These are phyloP conservation scores for Coptotermes formosanus DNA, from an alignment of 1,140 invertebrate genomes.

Conservation along the genomic window DNA sequence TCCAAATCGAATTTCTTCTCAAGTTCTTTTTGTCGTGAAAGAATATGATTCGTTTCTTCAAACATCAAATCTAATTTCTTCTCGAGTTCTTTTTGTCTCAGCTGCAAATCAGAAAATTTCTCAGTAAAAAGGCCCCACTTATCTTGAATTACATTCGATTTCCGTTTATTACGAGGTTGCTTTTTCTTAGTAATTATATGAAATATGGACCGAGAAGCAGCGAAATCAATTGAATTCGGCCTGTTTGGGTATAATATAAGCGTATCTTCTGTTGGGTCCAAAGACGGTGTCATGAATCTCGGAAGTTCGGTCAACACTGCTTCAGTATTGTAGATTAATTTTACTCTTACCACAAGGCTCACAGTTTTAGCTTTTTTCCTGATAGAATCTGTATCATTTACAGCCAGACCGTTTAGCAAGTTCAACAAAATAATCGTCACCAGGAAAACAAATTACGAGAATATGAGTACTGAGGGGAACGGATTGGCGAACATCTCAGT, in stretches of 20 bases:
- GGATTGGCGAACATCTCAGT: conserved; percentile 41
- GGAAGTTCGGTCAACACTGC: neutral
- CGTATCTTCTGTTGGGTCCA: neutral
- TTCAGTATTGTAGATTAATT: conserved; percentile 51
- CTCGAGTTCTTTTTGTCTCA: neutral
- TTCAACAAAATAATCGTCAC: conserved; percentile 79
- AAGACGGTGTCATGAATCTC: neutral
- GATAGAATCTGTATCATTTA: conserved; percentile 74
- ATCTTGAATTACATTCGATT: neutral
- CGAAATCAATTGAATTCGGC: neutral
- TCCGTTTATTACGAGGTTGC: neutral
- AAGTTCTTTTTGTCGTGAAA: no score
- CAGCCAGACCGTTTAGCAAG: conserved; percentile 75
- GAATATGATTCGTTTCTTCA: neutral
- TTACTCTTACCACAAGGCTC: conserved; percentile 64
- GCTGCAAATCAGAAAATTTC: neutral
- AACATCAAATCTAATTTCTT: neutral
- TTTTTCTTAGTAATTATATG: neutral
- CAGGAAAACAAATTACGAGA: conserved; percentile 74
- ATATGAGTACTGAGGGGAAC: conserved; percentile 67
- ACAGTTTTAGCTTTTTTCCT: conserved; percentile 72
- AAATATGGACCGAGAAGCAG: neutral
- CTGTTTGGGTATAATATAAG: neutral
- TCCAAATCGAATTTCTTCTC: no score
- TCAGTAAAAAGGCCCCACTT: neutral